phyloP scores from a whole-genome alignment of 2,888 invertebrate genomes.

The Lasioglossum malachurum region DNA sequence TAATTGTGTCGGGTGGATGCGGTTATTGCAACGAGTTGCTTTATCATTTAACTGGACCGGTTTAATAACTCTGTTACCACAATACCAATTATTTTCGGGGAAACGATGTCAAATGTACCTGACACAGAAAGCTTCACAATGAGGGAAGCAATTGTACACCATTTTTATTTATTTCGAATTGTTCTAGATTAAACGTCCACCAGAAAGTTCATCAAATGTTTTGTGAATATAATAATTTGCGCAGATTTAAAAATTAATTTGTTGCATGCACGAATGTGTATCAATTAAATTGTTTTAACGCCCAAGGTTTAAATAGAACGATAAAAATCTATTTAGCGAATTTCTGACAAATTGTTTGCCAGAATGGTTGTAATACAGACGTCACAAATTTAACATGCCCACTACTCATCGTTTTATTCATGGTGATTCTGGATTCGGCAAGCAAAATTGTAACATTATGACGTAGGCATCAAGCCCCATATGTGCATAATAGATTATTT shows the following conservation, averaged over 20 bases:
- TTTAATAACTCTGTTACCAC: neutral
- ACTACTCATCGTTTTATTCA: neutral
- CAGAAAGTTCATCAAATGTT: too few species aligned
- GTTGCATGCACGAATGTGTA: too few species aligned
- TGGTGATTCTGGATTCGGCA: neutral
- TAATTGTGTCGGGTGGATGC: conserved; percentile 51
- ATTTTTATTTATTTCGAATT: neutral
- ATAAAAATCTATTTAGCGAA: neutral
- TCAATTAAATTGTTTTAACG: too few species aligned
- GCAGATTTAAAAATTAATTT: neutral
- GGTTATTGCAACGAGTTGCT: conserved; percentile 41
- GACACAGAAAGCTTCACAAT: neutral
- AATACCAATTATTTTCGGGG: neutral
- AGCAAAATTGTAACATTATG: neutral
- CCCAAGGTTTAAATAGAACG: neutral
- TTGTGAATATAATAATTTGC: neutral
- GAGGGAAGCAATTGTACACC: neutral
- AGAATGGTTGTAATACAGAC: neutral
- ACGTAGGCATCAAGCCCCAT: neutral
- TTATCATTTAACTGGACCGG: conserved; percentile 2
- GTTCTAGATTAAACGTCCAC: neutral
- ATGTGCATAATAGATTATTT: neutral
- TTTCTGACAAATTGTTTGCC: neutral
- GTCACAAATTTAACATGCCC: neutral
- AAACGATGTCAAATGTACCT: neutral